These are phyloP conservation scores for Drosophila takahashii DNA, from an alignment of 1,140 invertebrate species.

Conservation along the genomic window DNA sequence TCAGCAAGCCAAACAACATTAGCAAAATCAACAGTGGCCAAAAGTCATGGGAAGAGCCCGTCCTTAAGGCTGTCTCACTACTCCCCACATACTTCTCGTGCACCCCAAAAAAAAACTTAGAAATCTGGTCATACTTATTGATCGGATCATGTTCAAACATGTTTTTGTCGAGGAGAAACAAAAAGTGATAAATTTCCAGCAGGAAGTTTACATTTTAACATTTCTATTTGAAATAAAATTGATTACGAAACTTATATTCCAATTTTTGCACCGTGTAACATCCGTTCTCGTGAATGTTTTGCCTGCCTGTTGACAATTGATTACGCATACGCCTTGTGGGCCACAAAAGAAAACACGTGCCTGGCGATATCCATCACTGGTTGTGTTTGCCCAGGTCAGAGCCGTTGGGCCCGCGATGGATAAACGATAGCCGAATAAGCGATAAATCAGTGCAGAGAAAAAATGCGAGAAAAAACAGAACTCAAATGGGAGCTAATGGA, in stretches of 20 bases:
- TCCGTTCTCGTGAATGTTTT: slow-evolving; percentile 21
- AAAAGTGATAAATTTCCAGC: too few species aligned
- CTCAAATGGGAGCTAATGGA: not conserved
- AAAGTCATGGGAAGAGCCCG: not conserved
- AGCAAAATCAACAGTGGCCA: slow-evolving; percentile 38
- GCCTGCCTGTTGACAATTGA: slow-evolving; percentile 52
- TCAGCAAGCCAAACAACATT: slow-evolving; percentile 61
- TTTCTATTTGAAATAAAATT: too few species aligned
- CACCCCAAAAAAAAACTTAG: slow-evolving; percentile 1
- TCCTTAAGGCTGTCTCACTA: slow-evolving; percentile 28
- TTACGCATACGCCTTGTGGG: slow-evolving; percentile 53
- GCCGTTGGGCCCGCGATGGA: slow-evolving; percentile 9
- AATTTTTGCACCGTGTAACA: not conserved
- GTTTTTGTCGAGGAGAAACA: too few species aligned
- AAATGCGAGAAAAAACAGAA: not conserved
- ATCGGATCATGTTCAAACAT: too few species aligned
- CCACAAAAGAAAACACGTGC: slow-evolving; percentile 21
- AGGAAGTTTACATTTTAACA: too few species aligned
- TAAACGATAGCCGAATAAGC: slow-evolving; percentile 20
- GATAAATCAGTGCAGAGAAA: slow-evolving; percentile 21
- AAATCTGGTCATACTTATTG: not conserved
- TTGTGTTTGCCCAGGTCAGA: slow-evolving; percentile 31
- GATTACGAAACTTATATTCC: too few species aligned
- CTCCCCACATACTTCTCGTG: not conserved
- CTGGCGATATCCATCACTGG: slow-evolving; percentile 40